Evolutionary conservation across 2,888 invertebrate species (phyloP).

Genomic region (Schrankia costaestrigalis): DNA sequence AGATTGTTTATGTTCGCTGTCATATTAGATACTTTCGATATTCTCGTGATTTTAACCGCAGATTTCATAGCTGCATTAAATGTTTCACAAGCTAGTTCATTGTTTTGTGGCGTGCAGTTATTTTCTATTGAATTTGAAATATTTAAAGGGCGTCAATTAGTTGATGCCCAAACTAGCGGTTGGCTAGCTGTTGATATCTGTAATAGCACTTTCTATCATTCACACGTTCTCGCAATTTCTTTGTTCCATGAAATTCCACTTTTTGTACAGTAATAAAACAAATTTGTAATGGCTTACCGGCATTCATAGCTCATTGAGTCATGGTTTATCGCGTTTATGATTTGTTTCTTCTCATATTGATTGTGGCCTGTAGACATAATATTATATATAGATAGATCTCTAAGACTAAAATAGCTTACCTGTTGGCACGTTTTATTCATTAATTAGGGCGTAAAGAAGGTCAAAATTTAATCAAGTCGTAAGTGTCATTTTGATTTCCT

Average conservation of each 20-base stretch:
- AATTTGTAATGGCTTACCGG: conserved; percentile 36
- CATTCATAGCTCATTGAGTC: conserved; percentile 31
- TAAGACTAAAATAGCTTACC: too few relatives aligned
- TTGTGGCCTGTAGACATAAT: conserved; percentile 9
- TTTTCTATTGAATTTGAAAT: conserved; percentile 50
- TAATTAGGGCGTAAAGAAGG: too few relatives aligned
- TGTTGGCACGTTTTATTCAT: too few relatives aligned
- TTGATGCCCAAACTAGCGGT: conserved; percentile 39
- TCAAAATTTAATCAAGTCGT: too few relatives aligned
- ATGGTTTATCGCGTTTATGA: conserved; percentile 29
- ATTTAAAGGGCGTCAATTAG: conserved; percentile 62
- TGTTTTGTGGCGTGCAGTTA: conserved; percentile 32
- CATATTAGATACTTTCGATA: not conserved
- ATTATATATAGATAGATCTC: conserved; percentile 10
- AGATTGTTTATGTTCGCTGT: not conserved
- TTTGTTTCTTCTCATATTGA: conserved; percentile 18
- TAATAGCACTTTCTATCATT: conserved; percentile 42
- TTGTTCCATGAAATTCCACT: conserved; percentile 39
- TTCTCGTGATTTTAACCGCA: conserved; percentile 9
- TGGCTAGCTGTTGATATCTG: conserved; percentile 41
- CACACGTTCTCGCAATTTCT: conserved; percentile 44
- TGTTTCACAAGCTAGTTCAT: conserved; percentile 32
- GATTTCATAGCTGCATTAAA: conserved; percentile 17
- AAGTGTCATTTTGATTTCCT: too few relatives aligned
- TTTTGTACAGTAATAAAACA: conserved; percentile 33